Evolutionary conservation across 2,113 vertebrate genomes (phyloP).

Genomic region (Xiphophorus hellerii): DNA sequence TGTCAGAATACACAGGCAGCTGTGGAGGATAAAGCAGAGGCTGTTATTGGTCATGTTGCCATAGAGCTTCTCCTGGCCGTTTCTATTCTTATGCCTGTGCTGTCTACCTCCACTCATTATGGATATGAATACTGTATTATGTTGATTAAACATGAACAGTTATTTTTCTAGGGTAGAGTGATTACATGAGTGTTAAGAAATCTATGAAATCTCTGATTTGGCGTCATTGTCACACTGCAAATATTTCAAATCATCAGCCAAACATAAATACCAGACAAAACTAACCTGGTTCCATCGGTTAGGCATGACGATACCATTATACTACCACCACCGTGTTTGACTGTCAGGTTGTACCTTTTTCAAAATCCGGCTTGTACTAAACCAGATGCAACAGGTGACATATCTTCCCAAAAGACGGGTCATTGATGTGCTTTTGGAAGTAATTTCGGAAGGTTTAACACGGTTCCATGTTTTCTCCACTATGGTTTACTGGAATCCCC

Average conservation of each 20-base stretch:
- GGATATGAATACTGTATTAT: neutral
- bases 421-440: too few relatives aligned
- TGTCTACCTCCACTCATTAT: neutral
- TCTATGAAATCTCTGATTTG: neutral
- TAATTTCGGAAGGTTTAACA: too few relatives aligned
- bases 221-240: neutral
- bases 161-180: neutral
- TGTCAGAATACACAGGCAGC: neutral
- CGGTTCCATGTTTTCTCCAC: too few relatives aligned
- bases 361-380: too few relatives aligned
- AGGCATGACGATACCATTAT: neutral
- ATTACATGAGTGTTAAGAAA: neutral
- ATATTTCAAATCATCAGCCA: neutral
- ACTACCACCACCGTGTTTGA: neutral
- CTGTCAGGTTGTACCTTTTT: too few relatives aligned
- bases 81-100: neutral
- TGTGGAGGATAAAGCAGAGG: neutral
- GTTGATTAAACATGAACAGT: too few relatives aligned
- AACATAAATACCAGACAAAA: neutral
- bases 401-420: too few relatives aligned
- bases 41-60: neutral
- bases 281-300: neutral
- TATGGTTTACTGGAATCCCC: too few relatives aligned
- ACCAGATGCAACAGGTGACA: too few relatives aligned
- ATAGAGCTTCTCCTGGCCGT: neutral